These are phyloP conservation scores for Lepidocyrtoides sp. DNA, from an alignment of 2,888 invertebrate species.

Conservation along the genomic window DNA sequence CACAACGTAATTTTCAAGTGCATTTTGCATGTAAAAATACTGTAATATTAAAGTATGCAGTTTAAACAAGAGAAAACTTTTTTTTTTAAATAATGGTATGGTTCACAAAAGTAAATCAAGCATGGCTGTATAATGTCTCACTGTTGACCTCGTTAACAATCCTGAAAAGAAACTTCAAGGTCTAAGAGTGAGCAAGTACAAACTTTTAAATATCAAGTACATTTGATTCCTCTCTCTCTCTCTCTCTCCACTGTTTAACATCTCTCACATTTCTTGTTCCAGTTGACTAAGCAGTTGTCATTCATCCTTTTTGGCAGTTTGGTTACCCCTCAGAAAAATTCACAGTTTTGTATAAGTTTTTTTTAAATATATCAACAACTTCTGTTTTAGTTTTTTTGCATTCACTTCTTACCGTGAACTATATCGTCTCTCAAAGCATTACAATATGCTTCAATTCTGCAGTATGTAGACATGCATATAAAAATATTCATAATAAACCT, in stretches of 20 bases:
- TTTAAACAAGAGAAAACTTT: not conserved
- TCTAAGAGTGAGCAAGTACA: slow-evolving; percentile 58
- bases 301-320: slow-evolving; percentile 43
- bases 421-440: not conserved
- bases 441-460: not conserved
- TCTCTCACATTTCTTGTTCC: slow-evolving; percentile 54
- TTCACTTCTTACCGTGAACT: too few species aligned
- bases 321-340: slow-evolving; percentile 28
- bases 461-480: not conserved
- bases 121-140: slow-evolving; percentile 57
- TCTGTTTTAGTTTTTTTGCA: too few species aligned
- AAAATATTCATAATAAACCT: not conserved
- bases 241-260: slow-evolving; percentile 29
- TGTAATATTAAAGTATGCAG: not conserved
- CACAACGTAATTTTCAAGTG: not conserved
- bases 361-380: too few species aligned
- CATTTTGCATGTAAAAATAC: not conserved
- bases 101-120: slow-evolving; percentile 66
- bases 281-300: slow-evolving; percentile 74
- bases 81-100: slow-evolving; percentile 2
- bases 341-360: slow-evolving; percentile 15
- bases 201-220: not conserved
- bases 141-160: slow-evolving; percentile 71
- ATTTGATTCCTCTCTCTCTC: not conserved
- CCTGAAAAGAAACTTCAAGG: slow-evolving; percentile 74